phyloP scores from a whole-genome alignment of 2,888 invertebrate genomes.

The Clistopyga incitator region DNA sequence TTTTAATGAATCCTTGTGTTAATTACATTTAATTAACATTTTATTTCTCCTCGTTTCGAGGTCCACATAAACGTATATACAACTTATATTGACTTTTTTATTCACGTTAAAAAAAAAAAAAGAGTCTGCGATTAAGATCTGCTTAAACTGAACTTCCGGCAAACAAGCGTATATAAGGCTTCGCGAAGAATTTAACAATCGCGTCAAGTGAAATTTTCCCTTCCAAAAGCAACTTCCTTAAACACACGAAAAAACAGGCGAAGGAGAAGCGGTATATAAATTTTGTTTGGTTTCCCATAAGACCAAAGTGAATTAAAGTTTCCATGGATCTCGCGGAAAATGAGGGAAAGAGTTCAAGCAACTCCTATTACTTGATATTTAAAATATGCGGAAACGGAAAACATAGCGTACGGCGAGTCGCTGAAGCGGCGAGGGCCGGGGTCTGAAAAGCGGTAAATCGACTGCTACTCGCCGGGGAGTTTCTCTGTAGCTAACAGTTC shows the following conservation, averaged over 20 bases:
- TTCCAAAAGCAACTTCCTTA: background rate
- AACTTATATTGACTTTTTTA: too few relatives aligned
- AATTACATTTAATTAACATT: too few relatives aligned
- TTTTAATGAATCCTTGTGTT: too few relatives aligned
- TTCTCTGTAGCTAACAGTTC: conserved; percentile 16
- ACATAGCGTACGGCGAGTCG: background rate
- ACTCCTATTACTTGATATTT: background rate
- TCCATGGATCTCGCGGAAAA: background rate
- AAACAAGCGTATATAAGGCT: background rate
- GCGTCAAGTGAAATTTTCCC: background rate
- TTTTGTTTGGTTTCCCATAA: conserved; percentile 7
- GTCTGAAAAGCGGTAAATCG: conserved; percentile 15
- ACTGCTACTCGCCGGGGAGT: background rate
- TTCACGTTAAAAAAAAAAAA: too few relatives aligned
- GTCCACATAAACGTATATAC: too few relatives aligned
- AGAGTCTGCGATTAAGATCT: too few relatives aligned
- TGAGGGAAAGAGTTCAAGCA: background rate
- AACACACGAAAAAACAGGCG: background rate
- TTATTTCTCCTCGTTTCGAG: too few relatives aligned
- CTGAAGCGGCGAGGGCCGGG: background rate
- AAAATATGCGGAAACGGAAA: conserved; percentile 7
- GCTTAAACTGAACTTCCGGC: background rate
- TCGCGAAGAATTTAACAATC: background rate
- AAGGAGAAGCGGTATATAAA: background rate
- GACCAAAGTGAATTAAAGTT: conserved; percentile 2